phyloP scores from a whole-genome alignment of 2,888 invertebrate species.

The Andrena bucephala region DNA sequence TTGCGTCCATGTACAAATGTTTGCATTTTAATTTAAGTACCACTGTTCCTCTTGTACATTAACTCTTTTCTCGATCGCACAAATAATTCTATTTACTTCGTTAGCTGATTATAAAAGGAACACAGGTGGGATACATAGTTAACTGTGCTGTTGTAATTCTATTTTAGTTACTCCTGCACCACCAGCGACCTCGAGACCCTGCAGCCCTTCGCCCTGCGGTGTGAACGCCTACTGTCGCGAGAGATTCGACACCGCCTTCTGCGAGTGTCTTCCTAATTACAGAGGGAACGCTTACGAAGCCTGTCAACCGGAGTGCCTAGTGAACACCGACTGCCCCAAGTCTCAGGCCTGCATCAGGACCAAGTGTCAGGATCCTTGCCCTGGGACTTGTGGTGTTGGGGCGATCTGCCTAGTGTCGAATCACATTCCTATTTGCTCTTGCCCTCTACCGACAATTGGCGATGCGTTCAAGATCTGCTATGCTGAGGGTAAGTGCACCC shows the following conservation, averaged over 20 bases:
- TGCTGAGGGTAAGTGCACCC: conserved; percentile 73
- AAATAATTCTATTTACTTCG: neutral
- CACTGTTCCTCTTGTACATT: conserved; percentile 39
- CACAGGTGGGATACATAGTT: neutral
- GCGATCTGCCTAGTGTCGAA: conserved; percentile 90
- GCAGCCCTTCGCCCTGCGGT: conserved; percentile 89
- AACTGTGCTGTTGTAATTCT: conserved; percentile 6
- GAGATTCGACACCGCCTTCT: conserved; percentile 88
- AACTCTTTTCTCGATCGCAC: conserved; percentile 20
- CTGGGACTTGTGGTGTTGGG: conserved; percentile 91
- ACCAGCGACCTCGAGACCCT: conserved; percentile 83
- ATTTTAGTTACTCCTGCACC: conserved; percentile 62
- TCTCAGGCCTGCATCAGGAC: conserved; percentile 89
- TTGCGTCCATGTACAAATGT: conserved; percentile 23
- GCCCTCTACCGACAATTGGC: conserved; percentile 89
- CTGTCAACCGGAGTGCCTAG: conserved; percentile 91
- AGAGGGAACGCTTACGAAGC: conserved; percentile 88
- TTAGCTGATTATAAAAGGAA: neutral
- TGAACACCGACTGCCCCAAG: conserved; percentile 89
- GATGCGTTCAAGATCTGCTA: conserved; percentile 91
- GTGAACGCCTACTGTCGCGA: conserved; percentile 89
- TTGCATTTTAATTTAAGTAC: neutral
- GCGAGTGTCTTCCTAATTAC: conserved; percentile 89
- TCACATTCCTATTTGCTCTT: conserved; percentile 92
- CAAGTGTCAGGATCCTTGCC: conserved; percentile 90